Evolutionary conservation across 2,113 vertebrate species (phyloP).

Genomic region (Xiphorhynchus elegans): DNA sequence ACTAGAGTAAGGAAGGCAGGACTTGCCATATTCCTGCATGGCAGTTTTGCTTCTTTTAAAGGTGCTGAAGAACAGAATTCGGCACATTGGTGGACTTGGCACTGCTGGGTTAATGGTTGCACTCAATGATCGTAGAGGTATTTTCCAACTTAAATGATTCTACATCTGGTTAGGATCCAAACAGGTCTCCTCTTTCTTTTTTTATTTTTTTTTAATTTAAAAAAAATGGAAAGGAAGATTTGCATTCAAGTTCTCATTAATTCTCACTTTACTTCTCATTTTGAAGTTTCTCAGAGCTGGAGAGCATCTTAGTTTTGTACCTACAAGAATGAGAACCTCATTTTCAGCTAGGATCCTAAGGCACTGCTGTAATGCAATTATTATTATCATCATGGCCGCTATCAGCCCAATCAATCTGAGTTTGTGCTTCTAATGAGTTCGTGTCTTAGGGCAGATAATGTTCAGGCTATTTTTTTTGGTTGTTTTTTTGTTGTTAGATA

Average conservation of each 20-base stretch:
- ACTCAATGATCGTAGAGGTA: not conserved
- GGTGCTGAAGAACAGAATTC: not conserved
- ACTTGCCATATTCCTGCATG: not conserved
- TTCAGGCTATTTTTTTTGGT: not conserved
- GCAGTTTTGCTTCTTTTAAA: not conserved
- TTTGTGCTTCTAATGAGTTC: slow-evolving; percentile 18
- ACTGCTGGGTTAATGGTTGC: not conserved
- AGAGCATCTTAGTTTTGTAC: not conserved
- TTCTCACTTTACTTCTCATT: not conserved
- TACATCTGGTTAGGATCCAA: not conserved
- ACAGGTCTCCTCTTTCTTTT: not conserved
- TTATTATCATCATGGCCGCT: slow-evolving; percentile 10
- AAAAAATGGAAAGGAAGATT: not conserved
- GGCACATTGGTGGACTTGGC: not conserved
- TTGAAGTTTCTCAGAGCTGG: not conserved
- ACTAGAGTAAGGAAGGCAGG: not conserved
- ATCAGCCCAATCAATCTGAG: slow-evolving; percentile 37
- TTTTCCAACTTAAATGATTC: not conserved
- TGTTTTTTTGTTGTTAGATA: not conserved
- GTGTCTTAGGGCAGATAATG: not conserved
- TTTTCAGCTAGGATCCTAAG: slow-evolving; percentile 21
- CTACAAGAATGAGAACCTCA: not conserved
- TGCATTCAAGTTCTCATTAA: not conserved
- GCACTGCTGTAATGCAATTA: slow-evolving; percentile 24
- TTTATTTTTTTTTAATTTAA: not conserved